phyloP scores from a whole-genome alignment of 2,888 invertebrate genomes.

The Hirtodrosophila duncani region DNA sequence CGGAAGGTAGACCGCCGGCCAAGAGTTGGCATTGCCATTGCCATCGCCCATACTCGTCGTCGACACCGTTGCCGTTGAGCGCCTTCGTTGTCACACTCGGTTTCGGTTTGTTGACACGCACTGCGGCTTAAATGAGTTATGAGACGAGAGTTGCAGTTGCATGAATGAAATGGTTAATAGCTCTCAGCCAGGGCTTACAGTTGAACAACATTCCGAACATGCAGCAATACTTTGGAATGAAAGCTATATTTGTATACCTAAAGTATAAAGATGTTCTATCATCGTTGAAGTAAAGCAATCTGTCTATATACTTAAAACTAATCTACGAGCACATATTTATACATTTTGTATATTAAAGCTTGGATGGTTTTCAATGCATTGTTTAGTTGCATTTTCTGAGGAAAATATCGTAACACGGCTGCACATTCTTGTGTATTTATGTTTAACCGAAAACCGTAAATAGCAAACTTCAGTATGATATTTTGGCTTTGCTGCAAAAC shows the following conservation, averaged over 20 bases:
- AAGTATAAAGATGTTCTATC: no score
- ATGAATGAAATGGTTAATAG: slow-evolving; percentile 32
- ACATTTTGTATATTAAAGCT: no score
- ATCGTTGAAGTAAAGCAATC: no score
- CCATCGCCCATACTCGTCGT: slow-evolving; percentile 42
- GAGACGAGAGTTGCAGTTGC: no score
- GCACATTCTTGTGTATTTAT: no score
- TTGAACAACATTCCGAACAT: slow-evolving; percentile 13
- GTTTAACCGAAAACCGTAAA: slow-evolving; percentile 29
- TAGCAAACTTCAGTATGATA: slow-evolving; percentile 51
- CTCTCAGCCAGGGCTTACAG: slow-evolving; percentile 32
- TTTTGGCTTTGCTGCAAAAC: slow-evolving; percentile 50
- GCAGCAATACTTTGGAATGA: no score
- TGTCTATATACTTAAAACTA: no score
- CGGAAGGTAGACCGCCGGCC: slow-evolving; percentile 44
- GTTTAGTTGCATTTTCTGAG: no score
- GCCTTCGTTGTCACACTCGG: slow-evolving; percentile 54
- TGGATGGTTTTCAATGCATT: no score
- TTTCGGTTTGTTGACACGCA: slow-evolving; percentile 55
- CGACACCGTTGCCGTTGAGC: slow-evolving; percentile 35
- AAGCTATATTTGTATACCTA: no score
- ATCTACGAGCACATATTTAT: no score
- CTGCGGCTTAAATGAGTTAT: slow-evolving; percentile 60
- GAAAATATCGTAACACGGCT: no score
- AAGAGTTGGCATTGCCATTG: slow-evolving; percentile 23